phyloP scores from a whole-genome alignment of 2,113 vertebrate species.

The Neogobius melanostomus region DNA sequence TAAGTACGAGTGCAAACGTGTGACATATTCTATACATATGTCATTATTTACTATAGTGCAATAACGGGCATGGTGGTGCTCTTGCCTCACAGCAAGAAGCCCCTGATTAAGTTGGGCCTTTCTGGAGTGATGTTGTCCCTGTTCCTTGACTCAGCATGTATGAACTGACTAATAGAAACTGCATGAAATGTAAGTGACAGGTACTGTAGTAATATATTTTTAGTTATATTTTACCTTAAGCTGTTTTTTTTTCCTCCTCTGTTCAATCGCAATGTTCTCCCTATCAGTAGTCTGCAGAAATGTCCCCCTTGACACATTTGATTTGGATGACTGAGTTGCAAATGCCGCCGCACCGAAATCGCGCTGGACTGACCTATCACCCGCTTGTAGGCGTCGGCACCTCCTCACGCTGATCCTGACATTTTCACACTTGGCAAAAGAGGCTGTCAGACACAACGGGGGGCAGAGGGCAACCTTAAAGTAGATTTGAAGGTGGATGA shows the following conservation, averaged over 20 bases:
- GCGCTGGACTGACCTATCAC: conserved; percentile 21
- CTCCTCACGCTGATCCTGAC: conserved; percentile 37
- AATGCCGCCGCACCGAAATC: not conserved
- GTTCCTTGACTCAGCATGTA: too few species aligned
- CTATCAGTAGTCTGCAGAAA: not conserved
- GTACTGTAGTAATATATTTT: not conserved
- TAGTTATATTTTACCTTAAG: not conserved
- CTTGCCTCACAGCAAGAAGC: too few species aligned
- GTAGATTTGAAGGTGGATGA: conserved; percentile 27
- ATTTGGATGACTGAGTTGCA: conserved; percentile 1
- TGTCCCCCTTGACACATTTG: not conserved
- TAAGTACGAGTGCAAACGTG: too few species aligned
- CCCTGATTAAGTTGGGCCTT: too few species aligned
- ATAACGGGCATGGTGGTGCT: too few species aligned
- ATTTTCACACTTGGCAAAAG: conserved; percentile 44
- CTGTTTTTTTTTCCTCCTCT: not conserved
- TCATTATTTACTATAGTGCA: too few species aligned
- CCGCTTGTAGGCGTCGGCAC: conserved; percentile 16
- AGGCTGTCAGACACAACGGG: conserved; percentile 29
- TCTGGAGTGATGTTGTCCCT: too few species aligned
- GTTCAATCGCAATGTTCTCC: not conserved
- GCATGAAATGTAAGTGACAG: too few species aligned
- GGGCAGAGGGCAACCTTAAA: conserved; percentile 33
- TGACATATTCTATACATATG: too few species aligned
- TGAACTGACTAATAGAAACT: too few species aligned